phyloP scores from a whole-genome alignment of 2,113 vertebrate species.

The Epinephelus lanceolatus region DNA sequence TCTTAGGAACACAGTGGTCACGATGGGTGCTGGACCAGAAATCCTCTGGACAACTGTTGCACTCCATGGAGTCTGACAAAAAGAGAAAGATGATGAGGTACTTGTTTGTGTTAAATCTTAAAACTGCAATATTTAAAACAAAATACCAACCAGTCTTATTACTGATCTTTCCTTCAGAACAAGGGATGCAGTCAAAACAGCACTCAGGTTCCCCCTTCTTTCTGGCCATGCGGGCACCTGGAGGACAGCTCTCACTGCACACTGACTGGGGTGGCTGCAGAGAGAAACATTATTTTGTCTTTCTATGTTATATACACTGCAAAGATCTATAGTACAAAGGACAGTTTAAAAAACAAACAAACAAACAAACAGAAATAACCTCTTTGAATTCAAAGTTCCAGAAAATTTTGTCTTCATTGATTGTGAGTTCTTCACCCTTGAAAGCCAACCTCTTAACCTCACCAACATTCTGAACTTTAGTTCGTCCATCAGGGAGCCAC shows the following conservation, averaged over 20 bases:
- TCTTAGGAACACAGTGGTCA: constrained; percentile 18
- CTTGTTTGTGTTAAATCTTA: background rate
- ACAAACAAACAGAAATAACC: constrained; percentile 39
- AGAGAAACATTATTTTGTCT: too few species aligned
- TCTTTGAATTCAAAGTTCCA: constrained; percentile 70
- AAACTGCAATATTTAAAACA: background rate
- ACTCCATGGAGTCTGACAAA: constrained; percentile 70
- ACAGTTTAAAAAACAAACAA: too few species aligned
- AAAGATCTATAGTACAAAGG: too few species aligned
- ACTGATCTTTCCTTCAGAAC: constrained; percentile 83
- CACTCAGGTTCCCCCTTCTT: constrained; percentile 82
- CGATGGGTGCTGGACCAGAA: constrained; percentile 71
- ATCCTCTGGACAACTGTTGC: constrained; percentile 69
- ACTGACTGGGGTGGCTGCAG: constrained; percentile 53
- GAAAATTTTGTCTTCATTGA: constrained; percentile 75
- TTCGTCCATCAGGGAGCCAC: constrained; percentile 65
- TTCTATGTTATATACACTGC: too few species aligned
- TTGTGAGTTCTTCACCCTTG: constrained; percentile 63
- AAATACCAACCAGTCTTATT: constrained; percentile 67
- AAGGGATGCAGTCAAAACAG: constrained; percentile 86
- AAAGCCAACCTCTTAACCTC: constrained; percentile 66
- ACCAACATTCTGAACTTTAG: constrained; percentile 70
- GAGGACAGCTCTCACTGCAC: constrained; percentile 84
- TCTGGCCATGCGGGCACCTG: constrained; percentile 81
- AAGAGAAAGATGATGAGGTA: background rate